phyloP scores from a whole-genome alignment of 2,888 invertebrate genomes.

The Dilophus febrilis region DNA sequence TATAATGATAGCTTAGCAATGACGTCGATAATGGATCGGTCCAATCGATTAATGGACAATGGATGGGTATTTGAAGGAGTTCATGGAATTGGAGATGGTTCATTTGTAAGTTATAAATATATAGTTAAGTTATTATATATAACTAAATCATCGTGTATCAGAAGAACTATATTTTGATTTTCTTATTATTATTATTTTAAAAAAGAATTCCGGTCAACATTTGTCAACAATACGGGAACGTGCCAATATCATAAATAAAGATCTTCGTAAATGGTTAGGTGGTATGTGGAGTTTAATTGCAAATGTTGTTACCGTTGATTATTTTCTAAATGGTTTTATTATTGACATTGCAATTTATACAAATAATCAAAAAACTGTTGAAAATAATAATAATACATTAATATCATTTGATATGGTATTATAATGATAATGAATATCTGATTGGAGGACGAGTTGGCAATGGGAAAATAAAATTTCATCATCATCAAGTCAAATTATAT shows the following conservation, averaged over 20 bases:
- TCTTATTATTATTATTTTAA: background rate
- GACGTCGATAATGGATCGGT: too few species aligned
- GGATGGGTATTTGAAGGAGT: slow-evolving; percentile 26
- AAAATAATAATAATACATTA: slow-evolving; percentile 13
- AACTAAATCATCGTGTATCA: background rate
- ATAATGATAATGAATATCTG: too few species aligned
- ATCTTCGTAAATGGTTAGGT: slow-evolving; percentile 48
- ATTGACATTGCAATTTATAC: slow-evolving; percentile 45
- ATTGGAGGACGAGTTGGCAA: too few species aligned
- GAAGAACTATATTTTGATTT: background rate
- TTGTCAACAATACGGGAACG: slow-evolving; percentile 19
- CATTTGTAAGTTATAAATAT: slow-evolving; percentile 13
- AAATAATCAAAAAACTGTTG: slow-evolving; percentile 26
- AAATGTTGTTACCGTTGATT: slow-evolving; percentile 58
- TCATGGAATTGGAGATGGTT: slow-evolving; percentile 22
- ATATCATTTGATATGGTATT: slow-evolving; percentile 1
- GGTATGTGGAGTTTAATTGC: slow-evolving; percentile 47
- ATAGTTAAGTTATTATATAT: background rate
- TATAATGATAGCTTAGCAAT: slow-evolving; percentile 15
- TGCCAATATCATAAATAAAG: slow-evolving; percentile 35
- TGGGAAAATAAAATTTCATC: too few species aligned
- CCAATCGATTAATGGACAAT: too few species aligned
- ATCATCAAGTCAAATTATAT: too few species aligned
- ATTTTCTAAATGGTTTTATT: slow-evolving; percentile 52
- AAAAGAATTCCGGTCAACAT: background rate